A percentile compares a stretch with the other conserved stretches of the same genome.
Evolutionary conservation across 2,113 vertebrate genomes (phyloP).

Genomic region (Xerus inauris): DNA sequence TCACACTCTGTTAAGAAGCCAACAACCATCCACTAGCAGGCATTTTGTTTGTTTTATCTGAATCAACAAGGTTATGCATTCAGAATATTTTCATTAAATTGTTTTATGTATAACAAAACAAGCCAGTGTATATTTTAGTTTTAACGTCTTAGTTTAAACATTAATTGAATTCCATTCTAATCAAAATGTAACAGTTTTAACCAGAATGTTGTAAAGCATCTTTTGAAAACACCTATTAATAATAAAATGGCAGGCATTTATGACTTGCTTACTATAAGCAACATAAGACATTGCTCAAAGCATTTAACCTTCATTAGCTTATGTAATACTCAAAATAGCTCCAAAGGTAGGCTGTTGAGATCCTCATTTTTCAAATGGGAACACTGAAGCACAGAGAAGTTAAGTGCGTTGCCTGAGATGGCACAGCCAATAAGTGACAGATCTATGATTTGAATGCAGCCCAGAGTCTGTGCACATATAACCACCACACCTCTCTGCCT

Average conservation of each 20-base stretch:
- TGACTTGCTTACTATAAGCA: not conserved
- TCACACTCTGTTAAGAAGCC: slow-evolving; percentile 72
- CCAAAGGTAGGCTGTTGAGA: not conserved
- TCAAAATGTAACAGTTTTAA: slow-evolving; percentile 21
- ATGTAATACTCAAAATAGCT: not conserved
- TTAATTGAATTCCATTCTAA: slow-evolving; percentile 34
- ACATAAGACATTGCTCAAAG: not conserved
- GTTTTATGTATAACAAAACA: slow-evolving; percentile 26
- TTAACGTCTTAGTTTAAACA: slow-evolving; percentile 19
- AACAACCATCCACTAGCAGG: slow-evolving; percentile 32
- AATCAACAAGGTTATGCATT: slow-evolving; percentile 62
- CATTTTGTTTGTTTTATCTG: slow-evolving; percentile 59
- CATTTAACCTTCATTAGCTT: not conserved
- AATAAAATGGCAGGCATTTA: not conserved
- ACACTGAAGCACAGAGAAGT: not conserved
- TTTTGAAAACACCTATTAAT: not conserved
- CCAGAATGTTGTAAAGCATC: not conserved
- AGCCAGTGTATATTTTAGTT: slow-evolving; percentile 43
- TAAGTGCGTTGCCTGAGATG: not conserved
- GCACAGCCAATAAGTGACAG: not conserved
- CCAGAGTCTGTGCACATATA: not conserved
- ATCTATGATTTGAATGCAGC: not conserved
- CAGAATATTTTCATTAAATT: slow-evolving; percentile 66
- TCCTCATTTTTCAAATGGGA: not conserved
- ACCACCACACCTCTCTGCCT: not conserved